Conservation (phyloP, 2,797 vertebrate genomes). For the Coregonus ussuriensis region DNA sequence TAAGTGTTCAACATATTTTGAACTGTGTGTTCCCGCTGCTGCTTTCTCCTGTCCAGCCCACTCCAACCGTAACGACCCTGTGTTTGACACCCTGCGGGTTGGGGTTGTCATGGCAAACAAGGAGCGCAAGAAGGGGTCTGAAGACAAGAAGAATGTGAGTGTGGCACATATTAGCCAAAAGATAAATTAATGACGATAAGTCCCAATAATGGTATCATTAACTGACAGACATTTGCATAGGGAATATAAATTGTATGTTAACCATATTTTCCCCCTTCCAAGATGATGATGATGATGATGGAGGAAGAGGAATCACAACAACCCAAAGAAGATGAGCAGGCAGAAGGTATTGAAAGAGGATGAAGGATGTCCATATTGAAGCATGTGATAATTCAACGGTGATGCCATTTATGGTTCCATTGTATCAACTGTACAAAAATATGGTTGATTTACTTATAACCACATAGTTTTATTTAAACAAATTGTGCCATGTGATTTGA, state of each 20-base stretch:
- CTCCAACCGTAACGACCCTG: slow-evolving; percentile 86
- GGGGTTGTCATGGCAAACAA: slow-evolving; percentile 96
- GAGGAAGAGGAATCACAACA: slow-evolving; percentile 83
- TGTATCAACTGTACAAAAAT: too few relatives aligned
- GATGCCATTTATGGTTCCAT: too few relatives aligned
- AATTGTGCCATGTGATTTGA: not conserved
- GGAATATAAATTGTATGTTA: not conserved
- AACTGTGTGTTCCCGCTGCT: not conserved
- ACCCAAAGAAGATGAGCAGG: slow-evolving; percentile 7
- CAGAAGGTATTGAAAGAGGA: not conserved
- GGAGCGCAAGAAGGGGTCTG: slow-evolving; percentile 90
- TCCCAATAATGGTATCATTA: not conserved
- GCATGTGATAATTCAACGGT: not conserved
- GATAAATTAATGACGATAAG: not conserved
- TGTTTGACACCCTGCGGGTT: slow-evolving; percentile 88
- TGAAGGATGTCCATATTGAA: not conserved
- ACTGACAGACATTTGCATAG: too few relatives aligned
- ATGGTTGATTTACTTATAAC: not conserved
- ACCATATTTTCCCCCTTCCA: not conserved
- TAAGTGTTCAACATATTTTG: not conserved
- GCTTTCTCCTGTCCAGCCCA: slow-evolving; percentile 55
- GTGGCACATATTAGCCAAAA: not conserved
- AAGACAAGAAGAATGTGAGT: slow-evolving; percentile 92
- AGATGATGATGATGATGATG: slow-evolving; percentile 81
- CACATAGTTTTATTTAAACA: not conserved